phyloP scores from a whole-genome alignment of 53 echinoderm and acorn worm species.

The Luidia sarsii region DNA sequence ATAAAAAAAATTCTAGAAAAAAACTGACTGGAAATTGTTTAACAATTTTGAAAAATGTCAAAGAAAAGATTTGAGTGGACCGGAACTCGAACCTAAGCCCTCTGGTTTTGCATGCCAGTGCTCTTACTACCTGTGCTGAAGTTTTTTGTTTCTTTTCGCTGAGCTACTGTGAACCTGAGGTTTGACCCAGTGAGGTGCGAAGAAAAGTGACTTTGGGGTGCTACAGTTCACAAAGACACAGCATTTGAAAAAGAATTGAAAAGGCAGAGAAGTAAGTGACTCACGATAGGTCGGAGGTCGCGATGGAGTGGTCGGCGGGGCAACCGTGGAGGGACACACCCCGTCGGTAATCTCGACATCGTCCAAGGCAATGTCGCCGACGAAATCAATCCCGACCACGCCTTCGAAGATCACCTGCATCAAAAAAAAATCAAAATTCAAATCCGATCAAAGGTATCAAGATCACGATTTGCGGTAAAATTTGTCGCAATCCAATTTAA shows the following conservation, averaged over 20 bases:
- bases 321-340: slow-evolving; percentile 61
- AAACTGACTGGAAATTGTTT: too few species aligned
- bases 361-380: slow-evolving; percentile 64
- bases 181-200: too few species aligned
- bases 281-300: slow-evolving; percentile 73
- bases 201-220: too few species aligned
- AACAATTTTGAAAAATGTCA: not conserved
- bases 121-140: too few species aligned
- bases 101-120: too few species aligned
- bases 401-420: slow-evolving; percentile 59
- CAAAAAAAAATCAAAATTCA: not conserved
- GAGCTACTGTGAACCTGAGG: too few species aligned
- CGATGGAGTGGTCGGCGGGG: slow-evolving; percentile 69
- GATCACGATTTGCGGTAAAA: too few species aligned
- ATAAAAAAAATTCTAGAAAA: too few species aligned
- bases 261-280: not conserved
- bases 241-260: too few species aligned
- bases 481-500: not conserved
- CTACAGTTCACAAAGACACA: too few species aligned
- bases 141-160: too few species aligned
- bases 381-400: slow-evolving; percentile 37
- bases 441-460: not conserved
- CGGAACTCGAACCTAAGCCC: too few species aligned
- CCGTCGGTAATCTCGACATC: slow-evolving; percentile 52
- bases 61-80: not conserved